These are phyloP conservation scores for Sorex araneus DNA, from an alignment of 2,113 vertebrate species.

Conservation along the genomic window DNA sequence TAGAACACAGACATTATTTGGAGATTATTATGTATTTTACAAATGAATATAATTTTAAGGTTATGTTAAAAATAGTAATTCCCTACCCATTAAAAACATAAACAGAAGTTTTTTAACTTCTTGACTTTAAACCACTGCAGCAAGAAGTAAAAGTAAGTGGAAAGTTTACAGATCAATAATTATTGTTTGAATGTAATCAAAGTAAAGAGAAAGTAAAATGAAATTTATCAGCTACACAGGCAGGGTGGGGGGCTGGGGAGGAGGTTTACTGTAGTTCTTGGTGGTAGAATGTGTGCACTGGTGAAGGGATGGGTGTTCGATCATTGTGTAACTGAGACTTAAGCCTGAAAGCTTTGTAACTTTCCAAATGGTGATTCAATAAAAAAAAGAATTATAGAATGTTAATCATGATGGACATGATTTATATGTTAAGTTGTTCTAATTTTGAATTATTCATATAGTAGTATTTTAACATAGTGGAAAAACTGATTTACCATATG, in stretches of 20 bases:
- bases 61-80: conserved; percentile 52
- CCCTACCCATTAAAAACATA: not conserved
- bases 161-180: not conserved
- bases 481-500: not conserved
- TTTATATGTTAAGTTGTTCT: not conserved
- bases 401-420: not conserved
- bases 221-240: too few relatives aligned
- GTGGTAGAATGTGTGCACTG: too few relatives aligned
- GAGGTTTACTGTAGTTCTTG: too few relatives aligned
- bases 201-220: too few relatives aligned
- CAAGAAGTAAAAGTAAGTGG: conserved; percentile 24
- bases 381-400: conserved; percentile 22
- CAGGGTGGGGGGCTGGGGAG: too few relatives aligned
- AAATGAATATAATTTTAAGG: not conserved
- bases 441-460: conserved; percentile 1
- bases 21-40: conserved; percentile 17
- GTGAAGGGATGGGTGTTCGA: too few relatives aligned
- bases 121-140: conserved; percentile 1
- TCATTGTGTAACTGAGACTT: too few relatives aligned
- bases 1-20: not conserved
- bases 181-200: too few relatives aligned
- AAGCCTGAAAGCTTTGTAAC: too few relatives aligned
- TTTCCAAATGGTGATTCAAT: too few relatives aligned
- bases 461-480: not conserved
- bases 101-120: not conserved